Evolutionary conservation across 2,888 invertebrate genomes (phyloP).

Genomic region (Ichneumon xanthorius): DNA sequence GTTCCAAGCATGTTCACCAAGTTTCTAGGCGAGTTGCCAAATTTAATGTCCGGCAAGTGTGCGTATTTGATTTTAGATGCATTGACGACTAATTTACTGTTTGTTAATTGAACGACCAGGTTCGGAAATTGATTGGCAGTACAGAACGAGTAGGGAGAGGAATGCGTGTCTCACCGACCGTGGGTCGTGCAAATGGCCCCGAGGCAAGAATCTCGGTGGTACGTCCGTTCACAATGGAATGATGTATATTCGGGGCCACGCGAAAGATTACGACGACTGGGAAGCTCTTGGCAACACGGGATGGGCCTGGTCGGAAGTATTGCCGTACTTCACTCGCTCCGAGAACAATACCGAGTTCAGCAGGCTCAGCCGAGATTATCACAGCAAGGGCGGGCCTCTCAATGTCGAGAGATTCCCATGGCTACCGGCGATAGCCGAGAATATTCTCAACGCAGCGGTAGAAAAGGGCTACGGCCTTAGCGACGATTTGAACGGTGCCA

Average conservation of each 20-base stretch:
- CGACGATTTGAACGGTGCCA: conserved; percentile 88
- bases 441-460: conserved; percentile 87
- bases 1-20: conserved; percentile 90
- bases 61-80: conserved; percentile 1
- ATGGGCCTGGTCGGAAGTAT: conserved; percentile 92
- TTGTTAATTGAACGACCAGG: conserved; percentile 70
- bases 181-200: conserved; percentile 88
- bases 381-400: conserved; percentile 88
- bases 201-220: conserved; percentile 91
- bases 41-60: background rate
- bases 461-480: conserved; percentile 88
- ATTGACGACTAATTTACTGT: conserved; percentile 19
- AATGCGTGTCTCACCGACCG: conserved; percentile 86
- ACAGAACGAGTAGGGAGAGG: conserved; percentile 88
- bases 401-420: conserved; percentile 89
- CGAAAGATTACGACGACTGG: conserved; percentile 92
- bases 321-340: conserved; percentile 90
- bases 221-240: conserved; percentile 92
- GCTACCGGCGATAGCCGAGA: conserved; percentile 88
- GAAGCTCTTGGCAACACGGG: conserved; percentile 89
- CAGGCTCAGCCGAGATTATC: conserved; percentile 87
- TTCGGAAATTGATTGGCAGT: conserved; percentile 89
- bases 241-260: conserved; percentile 93
- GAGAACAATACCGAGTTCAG: conserved; percentile 89
- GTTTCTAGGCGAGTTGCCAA: conserved; percentile 86